Percentiles rank a stretch among this genome's conserved stretches.
Evolutionary conservation across 1,140 invertebrate genomes (phyloP).

Genomic region (Tetraneura akinire): DNA sequence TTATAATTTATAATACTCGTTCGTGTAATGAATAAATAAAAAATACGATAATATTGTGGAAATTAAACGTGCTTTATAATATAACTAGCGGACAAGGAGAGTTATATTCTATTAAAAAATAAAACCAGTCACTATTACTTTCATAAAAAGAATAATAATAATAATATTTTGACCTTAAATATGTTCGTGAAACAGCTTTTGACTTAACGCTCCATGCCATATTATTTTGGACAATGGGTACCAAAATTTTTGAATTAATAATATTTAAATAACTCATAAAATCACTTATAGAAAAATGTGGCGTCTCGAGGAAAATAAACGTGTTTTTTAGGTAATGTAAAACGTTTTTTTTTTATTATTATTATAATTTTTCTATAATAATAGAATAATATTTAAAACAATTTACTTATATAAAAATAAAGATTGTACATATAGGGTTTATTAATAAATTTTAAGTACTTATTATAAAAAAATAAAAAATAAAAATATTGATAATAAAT

Average conservation of each 20-base stretch:
- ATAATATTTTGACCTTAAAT: conserved; percentile 1
- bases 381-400: no score
- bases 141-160: conserved; percentile 8
- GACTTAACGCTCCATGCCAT: background rate
- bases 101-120: background rate
- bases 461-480: background rate
- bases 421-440: no score
- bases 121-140: background rate
- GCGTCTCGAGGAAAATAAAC: background rate
- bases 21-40: background rate
- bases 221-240: background rate
- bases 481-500: background rate
- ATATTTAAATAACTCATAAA: background rate
- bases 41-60: background rate
- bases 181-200: conserved; percentile 11
- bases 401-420: no score
- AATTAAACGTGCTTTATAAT: background rate
- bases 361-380: no score
- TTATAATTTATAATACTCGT: conserved; percentile 3
- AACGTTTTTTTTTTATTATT: no score
- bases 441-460: background rate
- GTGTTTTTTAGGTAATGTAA: no score
- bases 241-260: background rate
- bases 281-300: background rate
- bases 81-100: background rate